Percentiles rank a stretch among this genome's conserved stretches.
These are phyloP conservation scores for Poeciliopsis prolifica DNA, from an alignment of 2,113 vertebrate genomes.

Conservation along the genomic window DNA sequence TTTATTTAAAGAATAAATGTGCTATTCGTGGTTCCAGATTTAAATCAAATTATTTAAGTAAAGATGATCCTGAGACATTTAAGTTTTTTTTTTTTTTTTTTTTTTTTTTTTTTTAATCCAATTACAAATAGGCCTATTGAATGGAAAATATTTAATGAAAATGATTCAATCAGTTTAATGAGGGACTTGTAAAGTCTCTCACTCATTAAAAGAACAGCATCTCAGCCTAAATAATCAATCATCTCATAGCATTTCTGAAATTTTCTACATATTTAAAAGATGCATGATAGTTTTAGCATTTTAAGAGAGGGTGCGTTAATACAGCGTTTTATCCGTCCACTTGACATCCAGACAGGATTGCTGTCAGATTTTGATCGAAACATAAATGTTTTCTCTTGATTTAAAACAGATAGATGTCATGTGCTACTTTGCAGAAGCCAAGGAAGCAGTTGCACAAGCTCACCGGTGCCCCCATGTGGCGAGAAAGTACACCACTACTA, in stretches of 20 bases:
- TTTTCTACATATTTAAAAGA: not conserved
- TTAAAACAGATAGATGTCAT: not conserved
- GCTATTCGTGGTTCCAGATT: too few relatives aligned
- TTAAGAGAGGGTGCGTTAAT: not conserved
- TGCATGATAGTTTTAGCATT: not conserved
- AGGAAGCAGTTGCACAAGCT: not conserved
- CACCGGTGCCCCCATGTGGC: conserved; percentile 51
- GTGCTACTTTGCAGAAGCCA: not conserved
- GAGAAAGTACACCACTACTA: not conserved
- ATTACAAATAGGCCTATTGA: not conserved
- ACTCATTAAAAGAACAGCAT: not conserved
- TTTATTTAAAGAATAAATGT: too few relatives aligned
- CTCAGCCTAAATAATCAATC: not conserved
- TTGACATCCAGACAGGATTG: not conserved
- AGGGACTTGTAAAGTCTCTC: not conserved
- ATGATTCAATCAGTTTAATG: not conserved
- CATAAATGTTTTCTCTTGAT: conserved; percentile 1
- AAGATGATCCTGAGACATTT: not conserved
- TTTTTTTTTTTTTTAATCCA: not conserved
- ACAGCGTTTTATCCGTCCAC: not conserved
- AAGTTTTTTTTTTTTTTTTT: too few relatives aligned
- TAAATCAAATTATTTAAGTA: too few relatives aligned
- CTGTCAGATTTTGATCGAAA: not conserved
- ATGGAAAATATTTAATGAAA: not conserved
- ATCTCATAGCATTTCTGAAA: not conserved